Base-by-base conservation (phyloP, 23 tunicate species). In the Trididemnum clinides region DNA sequence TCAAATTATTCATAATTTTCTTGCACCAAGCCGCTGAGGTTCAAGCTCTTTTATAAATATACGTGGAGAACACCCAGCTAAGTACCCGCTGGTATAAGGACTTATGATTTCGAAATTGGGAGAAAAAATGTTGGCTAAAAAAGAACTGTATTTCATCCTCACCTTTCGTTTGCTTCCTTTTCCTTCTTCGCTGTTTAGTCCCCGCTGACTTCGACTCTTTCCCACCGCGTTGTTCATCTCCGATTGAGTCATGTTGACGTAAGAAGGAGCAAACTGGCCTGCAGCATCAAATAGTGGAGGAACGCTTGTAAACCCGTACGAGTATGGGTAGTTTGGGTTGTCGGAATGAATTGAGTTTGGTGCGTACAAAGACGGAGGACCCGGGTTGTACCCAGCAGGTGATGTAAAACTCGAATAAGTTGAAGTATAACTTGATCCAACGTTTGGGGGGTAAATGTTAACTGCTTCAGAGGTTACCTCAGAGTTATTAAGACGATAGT, bases 101-200 rank as follows among this genome's bases (percentile, higher is more conserved):
- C n/a, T n/a, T n/a, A n/a, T n/a, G n/a, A n/a, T n/a, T n/a, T n/a
- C n/a, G n/a, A n/a, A n/a, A n/a, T n/a, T n/a, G n/a, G n/a, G 10
- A 44, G 54, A 44, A 44, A 44, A 7, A 44, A 10, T 7, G 54
- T 15, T 44, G 54, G 15, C 54, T 44, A 44, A 7, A 15, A 44
- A 10, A 7, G 54, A 44, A 44, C 15, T 44, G 15, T 22, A 19
- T 44, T 44, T 44, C 15, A 10, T 44, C 30, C 75, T 66, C 36
- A 66, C 75, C 75, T 66, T 66, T 37, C n/a, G 30, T 32, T 66
- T 66, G 75, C 37, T 66, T 31, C 25, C 75, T 31, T 66, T 66
- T 6, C n/a, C 37, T 3, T 6, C 31, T 29, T 66, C 75, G 75
- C 22, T 66, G 75, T 32, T 29, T 37, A 66, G 3, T 10, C 37